phyloP scores from a whole-genome alignment of 2,888 invertebrate genomes.

The Cheilosia vulpina region DNA sequence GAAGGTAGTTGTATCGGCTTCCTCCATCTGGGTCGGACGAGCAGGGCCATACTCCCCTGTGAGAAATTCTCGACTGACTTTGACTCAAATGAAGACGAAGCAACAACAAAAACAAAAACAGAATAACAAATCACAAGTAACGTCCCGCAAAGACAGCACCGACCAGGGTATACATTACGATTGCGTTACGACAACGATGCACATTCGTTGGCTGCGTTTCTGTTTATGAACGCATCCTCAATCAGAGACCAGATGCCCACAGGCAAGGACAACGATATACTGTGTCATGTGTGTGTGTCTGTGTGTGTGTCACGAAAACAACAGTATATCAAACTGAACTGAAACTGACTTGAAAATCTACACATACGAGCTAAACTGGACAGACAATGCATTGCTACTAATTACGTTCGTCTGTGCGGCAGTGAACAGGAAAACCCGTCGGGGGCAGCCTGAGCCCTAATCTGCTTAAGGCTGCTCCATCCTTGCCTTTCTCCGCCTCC shows the following conservation, averaged over 20 bases:
- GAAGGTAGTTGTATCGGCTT: not conserved
- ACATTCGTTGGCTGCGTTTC: conserved; percentile 20
- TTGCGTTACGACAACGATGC: not conserved
- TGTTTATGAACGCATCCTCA: conserved; percentile 44
- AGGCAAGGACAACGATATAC: conserved; percentile 2
- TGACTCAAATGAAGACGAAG: conserved; percentile 55
- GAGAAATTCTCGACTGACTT: conserved; percentile 28
- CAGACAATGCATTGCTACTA: conserved; percentile 67
- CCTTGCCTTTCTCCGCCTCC: not conserved
- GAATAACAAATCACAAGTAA: conserved; percentile 69
- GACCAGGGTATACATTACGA: conserved; percentile 18
- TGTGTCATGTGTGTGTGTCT: not conserved
- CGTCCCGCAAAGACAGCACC: conserved; percentile 26
- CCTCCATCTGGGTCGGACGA: not conserved
- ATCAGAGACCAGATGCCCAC: conserved; percentile 16
- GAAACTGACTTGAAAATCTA: conserved; percentile 31
- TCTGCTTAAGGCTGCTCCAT: not conserved
- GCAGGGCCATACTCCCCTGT: not conserved
- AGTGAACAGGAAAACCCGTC: not conserved
- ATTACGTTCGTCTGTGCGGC: conserved; percentile 58
- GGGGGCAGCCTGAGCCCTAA: not conserved
- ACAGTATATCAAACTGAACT: conserved; percentile 14
- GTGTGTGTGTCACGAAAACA: not conserved
- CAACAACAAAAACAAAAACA: conserved; percentile 65
- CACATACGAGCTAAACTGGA: conserved; percentile 52